These are phyloP conservation scores for Pollenia labialis DNA, from an alignment of 2,888 invertebrate genomes.

Conservation along the genomic window DNA sequence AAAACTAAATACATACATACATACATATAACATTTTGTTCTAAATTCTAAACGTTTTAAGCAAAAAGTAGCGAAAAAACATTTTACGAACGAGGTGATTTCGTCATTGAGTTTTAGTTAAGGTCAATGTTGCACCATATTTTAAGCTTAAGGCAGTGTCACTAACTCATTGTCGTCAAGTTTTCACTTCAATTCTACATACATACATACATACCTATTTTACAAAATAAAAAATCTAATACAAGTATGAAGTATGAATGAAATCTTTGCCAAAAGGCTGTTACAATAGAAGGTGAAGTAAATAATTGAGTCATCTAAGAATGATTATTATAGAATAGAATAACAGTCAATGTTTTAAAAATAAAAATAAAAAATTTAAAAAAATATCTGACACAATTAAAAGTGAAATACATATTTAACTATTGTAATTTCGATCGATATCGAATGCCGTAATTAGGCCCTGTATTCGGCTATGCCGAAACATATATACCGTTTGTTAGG, in stretches of 20 bases:
- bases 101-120: slow-evolving; percentile 72
- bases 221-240: slow-evolving; percentile 1
- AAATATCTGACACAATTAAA: background rate
- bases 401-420: too few relatives aligned
- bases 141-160: slow-evolving; percentile 68
- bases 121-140: slow-evolving; percentile 73
- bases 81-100: slow-evolving; percentile 52
- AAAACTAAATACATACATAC: slow-evolving; percentile 1
- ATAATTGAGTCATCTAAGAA: slow-evolving; percentile 56
- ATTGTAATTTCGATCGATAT: too few relatives aligned
- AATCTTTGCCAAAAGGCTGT: slow-evolving; percentile 59
- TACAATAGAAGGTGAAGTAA: slow-evolving; percentile 43
- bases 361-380: too few relatives aligned
- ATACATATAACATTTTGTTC: slow-evolving; percentile 56
- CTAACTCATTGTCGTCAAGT: slow-evolving; percentile 71
- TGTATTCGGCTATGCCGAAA: too few relatives aligned
- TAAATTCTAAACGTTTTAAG: slow-evolving; percentile 64
- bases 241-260: slow-evolving; percentile 22
- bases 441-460: too few relatives aligned
- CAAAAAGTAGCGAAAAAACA: slow-evolving; percentile 16
- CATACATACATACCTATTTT: background rate
- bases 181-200: slow-evolving; percentile 61
- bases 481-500: too few relatives aligned
- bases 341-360: slow-evolving; percentile 12
- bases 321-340: slow-evolving; percentile 8